A percentile compares a stretch with the other conserved stretches of the same genome.
Evolutionary conservation across 2,888 invertebrate genomes (phyloP).

Genomic region (Aricia artaxerxes): DNA sequence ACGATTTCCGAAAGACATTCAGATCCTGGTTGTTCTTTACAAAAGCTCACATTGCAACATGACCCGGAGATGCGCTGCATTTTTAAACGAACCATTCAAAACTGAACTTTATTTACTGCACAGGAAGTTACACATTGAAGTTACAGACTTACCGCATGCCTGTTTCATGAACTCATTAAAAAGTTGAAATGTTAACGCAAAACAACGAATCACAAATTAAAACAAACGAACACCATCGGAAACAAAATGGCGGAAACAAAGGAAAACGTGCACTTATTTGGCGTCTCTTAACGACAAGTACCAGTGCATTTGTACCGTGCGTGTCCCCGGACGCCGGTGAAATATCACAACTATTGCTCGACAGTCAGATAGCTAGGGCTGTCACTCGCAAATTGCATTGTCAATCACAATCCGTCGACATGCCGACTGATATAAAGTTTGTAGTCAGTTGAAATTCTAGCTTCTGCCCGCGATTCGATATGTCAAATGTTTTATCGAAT

Average conservation of each 20-base stretch:
- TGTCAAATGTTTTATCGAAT: too few relatives aligned
- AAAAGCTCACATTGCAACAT: too few relatives aligned
- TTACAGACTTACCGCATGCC: too few relatives aligned
- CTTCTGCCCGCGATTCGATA: background rate
- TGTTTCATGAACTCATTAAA: background rate
- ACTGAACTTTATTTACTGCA: too few relatives aligned
- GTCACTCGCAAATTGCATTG: constrained; percentile 19
- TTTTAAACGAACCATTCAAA: too few relatives aligned
- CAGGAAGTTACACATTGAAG: too few relatives aligned
- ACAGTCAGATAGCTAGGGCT: constrained; percentile 34
- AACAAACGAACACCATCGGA: background rate
- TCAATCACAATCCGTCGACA: constrained; percentile 1
- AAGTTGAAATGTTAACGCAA: background rate
- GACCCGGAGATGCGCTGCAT: too few relatives aligned
- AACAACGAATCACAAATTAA: background rate
- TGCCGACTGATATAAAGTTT: background rate
- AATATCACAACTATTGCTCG: constrained; percentile 41
- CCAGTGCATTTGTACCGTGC: constrained; percentile 29
- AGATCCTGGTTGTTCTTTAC: too few relatives aligned
- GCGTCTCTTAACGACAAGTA: constrained; percentile 13
- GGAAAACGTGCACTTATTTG: constrained; percentile 6
- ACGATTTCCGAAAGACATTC: too few relatives aligned
- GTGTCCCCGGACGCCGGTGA: constrained; percentile 36
- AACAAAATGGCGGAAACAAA: background rate
- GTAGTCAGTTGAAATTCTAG: background rate